Evolutionary conservation across 2,888 invertebrate species (phyloP), one percentile per base, ranked within the genome.

Genomic region (Trissoscelio sp.): DNA sequence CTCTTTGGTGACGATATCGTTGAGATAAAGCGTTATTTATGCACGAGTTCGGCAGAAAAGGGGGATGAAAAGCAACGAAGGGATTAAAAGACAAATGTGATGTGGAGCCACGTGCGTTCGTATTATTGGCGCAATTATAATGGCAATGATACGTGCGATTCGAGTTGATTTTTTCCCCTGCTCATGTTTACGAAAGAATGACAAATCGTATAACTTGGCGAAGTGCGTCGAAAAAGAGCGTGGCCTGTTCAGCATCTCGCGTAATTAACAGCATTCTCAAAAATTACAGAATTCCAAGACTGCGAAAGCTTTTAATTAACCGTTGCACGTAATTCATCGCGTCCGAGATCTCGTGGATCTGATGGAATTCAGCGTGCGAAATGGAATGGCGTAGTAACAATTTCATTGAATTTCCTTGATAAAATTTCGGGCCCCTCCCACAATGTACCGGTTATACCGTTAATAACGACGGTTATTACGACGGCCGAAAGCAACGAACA

Each of bases 381-480:
- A 46, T 58, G 57, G 44, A 62, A 67, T 34, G 46, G 66, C 70
- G 58, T 34, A 28, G 67, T 77, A 79, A 75, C 67, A 73, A 78
- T 83, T 70, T 74, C 62, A 73, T 77, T 73, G 69, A 79, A 73
- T 69, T 69, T 66, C n/a, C 39, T 79, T 79, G 53, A 55, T 74
- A 55, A 79, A 74, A 70, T 82, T 62, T 24, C 58, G 46, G n/a
- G 51, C 48, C 42, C 46, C 39, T 39, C 64, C 55, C 24, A 60
- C 42, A 44, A 51, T 48, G 60, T 78, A 78, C 80, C 73, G 70
- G 73, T 74, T 80, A 72, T 77, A 79, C 77, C 77, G 81, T 85
- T 87, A 88, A 88, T 86, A 87, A 87, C 84, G 85, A 83, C 75
- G 84, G 87, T 85, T 88, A 87, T 87, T 87, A 87, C 84, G 84